Base-by-base conservation (phyloP, 2,888 invertebrate genomes). In the Lapara coniferarum region DNA sequence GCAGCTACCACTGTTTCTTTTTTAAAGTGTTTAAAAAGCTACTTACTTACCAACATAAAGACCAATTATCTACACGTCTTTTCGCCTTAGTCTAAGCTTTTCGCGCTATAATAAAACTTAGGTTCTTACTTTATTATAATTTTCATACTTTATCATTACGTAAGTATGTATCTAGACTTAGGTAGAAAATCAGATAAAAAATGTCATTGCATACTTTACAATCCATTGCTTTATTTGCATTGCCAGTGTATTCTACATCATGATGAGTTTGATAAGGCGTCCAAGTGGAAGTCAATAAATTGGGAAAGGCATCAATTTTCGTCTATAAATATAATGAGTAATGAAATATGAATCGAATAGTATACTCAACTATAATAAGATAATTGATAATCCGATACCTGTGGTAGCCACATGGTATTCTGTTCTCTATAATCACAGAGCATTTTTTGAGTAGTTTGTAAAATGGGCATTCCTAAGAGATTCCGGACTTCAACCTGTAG, bases 401-500 rank as follows among this genome's bases (percentile, higher is more conserved):
- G 30, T 14, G 57, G 30, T 14, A 37, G 57, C 7, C 14, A 58
- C n/a, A n/a, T 52, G 13, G 37, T 58, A 2, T n/a, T 19, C 14
- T 7, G 57, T 37, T 6, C 37, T 14, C 7, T 37, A 58, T 37
- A 58, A 7, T 37, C 19, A 37, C 14, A 58, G n/a, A 14, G 14
- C 7, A 30, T 58, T 6, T n/a, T n/a, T 6, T 53, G n/a, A 53
- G 37, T 30, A 30, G n/a, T 57, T 69, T 68, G 70, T 51, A 72
- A 68, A 37, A 72, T 30, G 19, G 79, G 74, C 72, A 77, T 73
- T n/a, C 78, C 73, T 44, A 78, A 70, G n/a, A 79, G 71, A 51
- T 78, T 77, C n/a, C 72, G 74, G 37, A 80, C 77, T 73, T 80
- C 79, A 16, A 37, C 46, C 67, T 75, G 73, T 25, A 79, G 67